Conservation (phyloP, 2,888 invertebrate species). For the Epiblema foenella region DNA sequence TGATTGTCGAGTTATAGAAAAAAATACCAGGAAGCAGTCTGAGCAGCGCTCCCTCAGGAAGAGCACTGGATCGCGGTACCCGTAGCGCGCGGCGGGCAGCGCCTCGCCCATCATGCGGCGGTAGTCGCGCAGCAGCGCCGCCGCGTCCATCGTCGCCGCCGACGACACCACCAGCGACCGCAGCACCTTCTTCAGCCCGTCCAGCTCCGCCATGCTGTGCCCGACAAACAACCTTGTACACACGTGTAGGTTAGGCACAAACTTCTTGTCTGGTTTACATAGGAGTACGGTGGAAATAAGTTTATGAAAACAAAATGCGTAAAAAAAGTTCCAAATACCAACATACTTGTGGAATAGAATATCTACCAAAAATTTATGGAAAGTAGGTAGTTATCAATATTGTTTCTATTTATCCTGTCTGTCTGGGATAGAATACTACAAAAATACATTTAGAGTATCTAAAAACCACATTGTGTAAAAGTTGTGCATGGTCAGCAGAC, state of each 20-base stretch:
- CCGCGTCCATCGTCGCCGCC: slow-evolving; percentile 67
- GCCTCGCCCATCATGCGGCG: slow-evolving; percentile 64
- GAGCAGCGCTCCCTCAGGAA: slow-evolving; percentile 68
- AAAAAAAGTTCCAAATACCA: background rate
- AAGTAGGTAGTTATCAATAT: slow-evolving; percentile 1
- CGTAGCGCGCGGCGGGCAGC: slow-evolving; percentile 63
- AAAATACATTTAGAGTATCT: background rate
- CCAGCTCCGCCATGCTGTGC: slow-evolving; percentile 61
- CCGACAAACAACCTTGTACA: background rate
- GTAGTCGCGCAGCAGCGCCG: slow-evolving; percentile 69
- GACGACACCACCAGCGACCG: slow-evolving; percentile 76
- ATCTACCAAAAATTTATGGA: background rate
- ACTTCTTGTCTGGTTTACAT: background rate
- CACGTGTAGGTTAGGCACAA: background rate
- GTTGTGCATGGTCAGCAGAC: slow-evolving; percentile 19
- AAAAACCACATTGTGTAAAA: background rate
- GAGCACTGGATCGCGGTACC: slow-evolving; percentile 62
- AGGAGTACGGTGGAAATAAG: background rate
- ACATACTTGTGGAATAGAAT: background rate
- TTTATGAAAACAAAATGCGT: background rate
- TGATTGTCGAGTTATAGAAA: too few species aligned
- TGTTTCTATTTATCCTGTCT: background rate
- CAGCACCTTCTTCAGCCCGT: slow-evolving; percentile 64
- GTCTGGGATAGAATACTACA: background rate
- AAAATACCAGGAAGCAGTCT: slow-evolving; percentile 73